Conservation (phyloP, 1,140 invertebrate species). For the Drosophila fuyamai region DNA sequence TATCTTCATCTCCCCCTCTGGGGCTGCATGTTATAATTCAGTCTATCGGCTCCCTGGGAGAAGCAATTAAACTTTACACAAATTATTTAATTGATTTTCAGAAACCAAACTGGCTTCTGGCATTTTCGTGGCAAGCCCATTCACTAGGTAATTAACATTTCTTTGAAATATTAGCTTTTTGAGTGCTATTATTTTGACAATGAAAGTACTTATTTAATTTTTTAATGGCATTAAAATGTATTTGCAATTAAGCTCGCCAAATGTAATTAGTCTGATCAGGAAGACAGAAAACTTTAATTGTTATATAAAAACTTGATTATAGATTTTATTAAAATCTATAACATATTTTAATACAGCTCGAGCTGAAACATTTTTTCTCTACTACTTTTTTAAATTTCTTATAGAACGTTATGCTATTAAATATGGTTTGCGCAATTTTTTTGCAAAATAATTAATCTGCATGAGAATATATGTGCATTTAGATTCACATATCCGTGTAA, state of each 20-base stretch:
- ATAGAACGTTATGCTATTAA: too few relatives aligned
- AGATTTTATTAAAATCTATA: too few relatives aligned
- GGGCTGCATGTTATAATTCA: neutral
- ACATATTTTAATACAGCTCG: too few relatives aligned
- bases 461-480: too few relatives aligned
- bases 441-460: too few relatives aligned
- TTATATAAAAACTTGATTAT: too few relatives aligned
- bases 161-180: constrained; percentile 4
- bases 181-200: constrained; percentile 4
- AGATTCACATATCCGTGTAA: too few relatives aligned
- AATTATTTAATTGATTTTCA: constrained; percentile 50
- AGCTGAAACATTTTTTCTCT: too few relatives aligned
- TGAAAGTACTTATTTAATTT: constrained; percentile 1
- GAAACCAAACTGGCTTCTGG: constrained; percentile 26
- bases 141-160: constrained; percentile 39
- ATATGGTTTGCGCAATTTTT: too few relatives aligned
- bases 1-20: neutral
- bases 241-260: neutral
- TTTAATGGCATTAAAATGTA: constrained; percentile 11
- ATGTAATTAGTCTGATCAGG: constrained; percentile 5
- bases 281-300: too few relatives aligned
- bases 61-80: constrained; percentile 52
- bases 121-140: constrained; percentile 10
- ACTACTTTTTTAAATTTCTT: too few relatives aligned
- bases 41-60: constrained; percentile 9